Base-by-base conservation (phyloP, 1,140 invertebrate species). In the Brachionus sp. region DNA sequence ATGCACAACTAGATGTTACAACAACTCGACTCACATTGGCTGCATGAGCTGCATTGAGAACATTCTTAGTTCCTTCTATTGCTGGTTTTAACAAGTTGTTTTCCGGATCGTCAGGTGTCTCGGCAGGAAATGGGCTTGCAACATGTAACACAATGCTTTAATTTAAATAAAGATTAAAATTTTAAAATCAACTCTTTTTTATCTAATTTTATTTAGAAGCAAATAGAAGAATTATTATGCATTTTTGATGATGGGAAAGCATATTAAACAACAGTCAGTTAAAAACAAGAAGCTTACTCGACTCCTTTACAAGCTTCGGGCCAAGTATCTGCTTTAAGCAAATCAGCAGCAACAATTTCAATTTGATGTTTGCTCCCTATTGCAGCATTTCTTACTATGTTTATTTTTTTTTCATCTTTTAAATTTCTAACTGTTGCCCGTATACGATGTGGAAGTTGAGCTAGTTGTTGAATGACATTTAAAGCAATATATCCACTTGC, bases 401-500 rank as follows among this genome's bases (percentile, higher is more conserved):
- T 86, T 3, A 90, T 84, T 75, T 87, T 88, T 80, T 89, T 89
- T 16, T 87, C 87, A 46, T 77, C 73, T 35, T 88, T 85, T 23
- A 91, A 84, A 80, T 86, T 89, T 23, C 91, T 84, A 10, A 92
- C 90, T 1, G 91, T 91, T 9, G 90, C 91, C 33, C 91, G 84
- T 4, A 92, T 91, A 44, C 85, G 84, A 84, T 90, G 90, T 0
- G 90, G 90, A 25, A 87, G 85, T 83, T 90, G 86, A 66, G 90
- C 88, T 33, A 92, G 86, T 84, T 90, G 88, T 84, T 90, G 87
- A 29, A 91, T 88, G 50, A 91, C 88, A 85, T 92, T 91, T 16
- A 89, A 86, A 37, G 89, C 91, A 46, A 92, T 88, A 87, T 87
- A 92, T 29, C 91, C 91, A 5, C 90, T 88, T 3, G 90, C 91